Conservation (phyloP, 2,113 vertebrate species). For the Calonectris borealis region DNA sequence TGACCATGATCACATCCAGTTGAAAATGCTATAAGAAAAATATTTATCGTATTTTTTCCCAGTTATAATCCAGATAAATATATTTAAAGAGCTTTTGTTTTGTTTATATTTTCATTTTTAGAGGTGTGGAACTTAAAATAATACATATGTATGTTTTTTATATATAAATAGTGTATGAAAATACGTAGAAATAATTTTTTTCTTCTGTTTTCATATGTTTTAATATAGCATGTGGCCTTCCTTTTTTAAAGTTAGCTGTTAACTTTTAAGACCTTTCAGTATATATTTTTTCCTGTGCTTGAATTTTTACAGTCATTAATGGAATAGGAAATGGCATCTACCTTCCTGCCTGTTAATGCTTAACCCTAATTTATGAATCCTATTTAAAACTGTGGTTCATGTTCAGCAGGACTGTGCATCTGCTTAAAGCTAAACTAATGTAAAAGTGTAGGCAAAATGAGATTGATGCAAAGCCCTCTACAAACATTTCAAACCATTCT, state of each 20-base stretch:
- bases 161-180: background rate
- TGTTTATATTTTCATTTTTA: background rate
- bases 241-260: background rate
- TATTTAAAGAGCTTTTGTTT: background rate
- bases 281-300: background rate
- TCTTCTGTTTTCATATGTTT: background rate
- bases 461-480: background rate
- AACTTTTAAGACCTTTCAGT: background rate
- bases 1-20: background rate
- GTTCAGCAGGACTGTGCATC: background rate
- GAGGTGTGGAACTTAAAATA: background rate
- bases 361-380: slow-evolving; percentile 25
- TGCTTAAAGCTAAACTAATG: background rate
- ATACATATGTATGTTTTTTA: background rate
- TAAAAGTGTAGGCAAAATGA: background rate
- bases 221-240: background rate
- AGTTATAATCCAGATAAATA: background rate
- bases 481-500: background rate
- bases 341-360: background rate
- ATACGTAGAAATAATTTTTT: background rate
- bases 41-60: background rate
- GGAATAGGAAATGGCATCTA: slow-evolving; percentile 1
- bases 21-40: background rate
- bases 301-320: slow-evolving; percentile 18
- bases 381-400: background rate